Percentiles rank a stretch among this genome's conserved stretches.
Evolutionary conservation across 2,113 vertebrate genomes (phyloP).

Genomic region (Butorides virescens): DNA sequence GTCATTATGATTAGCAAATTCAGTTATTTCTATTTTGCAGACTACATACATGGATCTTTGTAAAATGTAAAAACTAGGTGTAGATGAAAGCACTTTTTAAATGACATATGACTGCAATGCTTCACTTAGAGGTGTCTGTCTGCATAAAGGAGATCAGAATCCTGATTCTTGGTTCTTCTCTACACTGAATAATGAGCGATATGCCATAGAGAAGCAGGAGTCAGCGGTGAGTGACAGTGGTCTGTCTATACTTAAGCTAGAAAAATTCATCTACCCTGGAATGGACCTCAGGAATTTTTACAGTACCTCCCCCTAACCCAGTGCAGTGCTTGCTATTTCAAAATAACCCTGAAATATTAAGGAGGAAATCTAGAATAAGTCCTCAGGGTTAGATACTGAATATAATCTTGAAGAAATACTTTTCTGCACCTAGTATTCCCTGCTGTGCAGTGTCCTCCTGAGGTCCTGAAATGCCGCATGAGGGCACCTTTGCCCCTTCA

Average conservation of each 20-base stretch:
- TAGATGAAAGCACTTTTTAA: neutral
- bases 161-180: neutral
- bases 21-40: neutral
- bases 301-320: neutral
- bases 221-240: neutral
- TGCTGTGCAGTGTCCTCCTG: neutral
- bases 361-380: neutral
- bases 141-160: neutral
- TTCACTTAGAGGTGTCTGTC: neutral
- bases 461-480: fast-evolving
- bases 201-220: neutral
- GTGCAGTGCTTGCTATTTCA: neutral
- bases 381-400: neutral
- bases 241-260: neutral
- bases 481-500: neutral
- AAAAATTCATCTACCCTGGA: neutral
- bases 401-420: neutral
- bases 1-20: slow-evolving; percentile 42
- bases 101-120: neutral
- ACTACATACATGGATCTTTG: neutral
- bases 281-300: neutral
- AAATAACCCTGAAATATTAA: neutral
- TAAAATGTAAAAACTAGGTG: neutral
- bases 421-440: neutral
- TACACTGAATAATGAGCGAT: neutral